Evolutionary conservation across 2,113 vertebrate species (phyloP), one percentile per base, ranked within the genome.

Genomic region (Smithornis capensis): DNA sequence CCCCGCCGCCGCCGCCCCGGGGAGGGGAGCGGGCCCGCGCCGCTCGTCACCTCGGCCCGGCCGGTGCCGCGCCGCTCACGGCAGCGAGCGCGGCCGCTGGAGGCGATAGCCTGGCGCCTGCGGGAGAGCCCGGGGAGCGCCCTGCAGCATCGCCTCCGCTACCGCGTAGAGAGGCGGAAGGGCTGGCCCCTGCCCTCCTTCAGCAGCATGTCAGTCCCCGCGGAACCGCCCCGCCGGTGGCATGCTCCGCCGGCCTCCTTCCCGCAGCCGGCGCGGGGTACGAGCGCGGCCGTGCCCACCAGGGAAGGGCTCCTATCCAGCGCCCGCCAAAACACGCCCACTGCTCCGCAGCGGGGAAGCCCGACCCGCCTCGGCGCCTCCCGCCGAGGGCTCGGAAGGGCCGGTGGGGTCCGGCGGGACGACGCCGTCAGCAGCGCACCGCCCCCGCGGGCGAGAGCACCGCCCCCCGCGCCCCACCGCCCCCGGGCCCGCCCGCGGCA

Each of bases 61-160:
- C 38, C 53, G 60, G 47, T 33, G 17, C 52, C 87, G 89, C 44
- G 59, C 76, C 60, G 87, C 74, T 68, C 95, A 94, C 92, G 96
- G 90, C 89, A 71, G 95, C 89, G 94, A 96, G 16, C 24, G 52
- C 93, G 97, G 98, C 97, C 18, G 49, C 76, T 75, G 42, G 3
- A 49, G 62, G 42, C 1, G 55, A 29, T 31, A 97, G 98, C 97
- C 97, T 97, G 97, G 96, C 90, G 97, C 97, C 89, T 92, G 97
- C 96, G 96, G 97, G 92, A 97, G 94, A 98, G 94, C 92, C 90
- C 92, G 92, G 95, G 93, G 87, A 92, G 97, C 94, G 98, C 97
- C 92, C 97, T 97, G 98, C 98, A 97, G 98, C 99, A 99, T 99
- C 96, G 97, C 98, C 95, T 94, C 76, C 89, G 96, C 98, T 96